These are phyloP conservation scores for Enchytraeus crypticus DNA, from an alignment of 2,888 invertebrate species.

Conservation along the genomic window DNA sequence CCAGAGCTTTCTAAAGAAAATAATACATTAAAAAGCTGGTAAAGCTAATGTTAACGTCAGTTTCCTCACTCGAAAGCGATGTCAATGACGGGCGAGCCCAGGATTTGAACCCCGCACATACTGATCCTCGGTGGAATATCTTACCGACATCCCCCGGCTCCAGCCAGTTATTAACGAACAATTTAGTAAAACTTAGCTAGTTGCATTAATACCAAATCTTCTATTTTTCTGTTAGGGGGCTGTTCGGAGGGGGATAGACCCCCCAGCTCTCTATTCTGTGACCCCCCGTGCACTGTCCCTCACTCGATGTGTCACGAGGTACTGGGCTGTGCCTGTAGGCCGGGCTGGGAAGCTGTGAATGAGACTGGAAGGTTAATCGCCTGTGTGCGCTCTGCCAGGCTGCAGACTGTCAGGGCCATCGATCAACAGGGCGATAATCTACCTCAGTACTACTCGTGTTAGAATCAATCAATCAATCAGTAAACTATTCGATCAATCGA, in stretches of 20 bases:
- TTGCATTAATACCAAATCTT: too few relatives aligned
- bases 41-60: too few relatives aligned
- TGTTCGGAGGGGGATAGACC: neutral
- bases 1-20: neutral
- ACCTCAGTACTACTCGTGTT: neutral
- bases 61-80: too few relatives aligned
- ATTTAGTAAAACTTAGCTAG: too few relatives aligned
- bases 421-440: neutral
- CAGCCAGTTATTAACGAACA: too few relatives aligned
- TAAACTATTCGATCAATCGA: too few relatives aligned
- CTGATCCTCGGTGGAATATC: too few relatives aligned
- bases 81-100: too few relatives aligned
- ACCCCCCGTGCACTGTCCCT: neutral
- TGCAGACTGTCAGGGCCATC: neutral
- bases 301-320: neutral
- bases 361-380: neutral
- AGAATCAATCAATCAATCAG: too few relatives aligned
- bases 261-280: neutral
- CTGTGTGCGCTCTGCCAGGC: neutral
- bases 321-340: neutral
- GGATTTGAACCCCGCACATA: too few relatives aligned
- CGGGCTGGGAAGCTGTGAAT: neutral
- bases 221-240: neutral
- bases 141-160: too few relatives aligned
- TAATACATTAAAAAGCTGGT: too few relatives aligned